These are phyloP conservation scores for Lasaia peninsularis DNA, from an alignment of 1,140 invertebrate species.

Conservation along the genomic window DNA sequence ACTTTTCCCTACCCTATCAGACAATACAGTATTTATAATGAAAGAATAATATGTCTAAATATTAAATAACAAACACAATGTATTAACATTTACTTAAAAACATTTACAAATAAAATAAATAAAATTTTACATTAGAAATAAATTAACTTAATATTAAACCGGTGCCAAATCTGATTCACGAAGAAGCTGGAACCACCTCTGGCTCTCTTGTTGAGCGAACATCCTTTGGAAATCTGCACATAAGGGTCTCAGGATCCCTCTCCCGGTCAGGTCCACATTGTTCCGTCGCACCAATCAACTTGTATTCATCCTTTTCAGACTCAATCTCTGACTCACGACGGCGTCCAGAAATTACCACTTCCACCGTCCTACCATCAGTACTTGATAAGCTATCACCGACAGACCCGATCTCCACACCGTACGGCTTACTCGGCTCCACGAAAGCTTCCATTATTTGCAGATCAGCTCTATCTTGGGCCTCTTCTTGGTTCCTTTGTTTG, in stretches of 20 bases:
- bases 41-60: background rate
- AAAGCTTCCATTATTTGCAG: constrained; percentile 65
- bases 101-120: constrained; percentile 34
- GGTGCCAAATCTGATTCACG: constrained; percentile 32
- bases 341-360: constrained; percentile 58
- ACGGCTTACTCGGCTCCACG: constrained; percentile 77
- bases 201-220: constrained; percentile 27
- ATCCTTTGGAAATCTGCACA: constrained; percentile 35
- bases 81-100: constrained; percentile 27
- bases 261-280: constrained; percentile 80
- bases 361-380: constrained; percentile 37
- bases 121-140: constrained; percentile 30
- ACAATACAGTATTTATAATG: too few relatives aligned
- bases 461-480: constrained; percentile 52
- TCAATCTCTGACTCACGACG: constrained; percentile 37
- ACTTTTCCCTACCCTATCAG: too few relatives aligned
- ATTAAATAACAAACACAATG: constrained; percentile 18
- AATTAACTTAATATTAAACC: constrained; percentile 38
- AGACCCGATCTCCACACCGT: constrained; percentile 74
- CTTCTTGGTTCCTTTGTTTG: constrained; percentile 36
- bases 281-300: constrained; percentile 78
- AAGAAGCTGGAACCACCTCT: constrained; percentile 39
- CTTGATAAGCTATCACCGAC: constrained; percentile 38
- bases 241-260: constrained; percentile 73
- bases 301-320: constrained; percentile 50